These are phyloP conservation scores for Neocloeon triangulifer DNA, from an alignment of 1,140 invertebrate genomes.

Conservation along the genomic window DNA sequence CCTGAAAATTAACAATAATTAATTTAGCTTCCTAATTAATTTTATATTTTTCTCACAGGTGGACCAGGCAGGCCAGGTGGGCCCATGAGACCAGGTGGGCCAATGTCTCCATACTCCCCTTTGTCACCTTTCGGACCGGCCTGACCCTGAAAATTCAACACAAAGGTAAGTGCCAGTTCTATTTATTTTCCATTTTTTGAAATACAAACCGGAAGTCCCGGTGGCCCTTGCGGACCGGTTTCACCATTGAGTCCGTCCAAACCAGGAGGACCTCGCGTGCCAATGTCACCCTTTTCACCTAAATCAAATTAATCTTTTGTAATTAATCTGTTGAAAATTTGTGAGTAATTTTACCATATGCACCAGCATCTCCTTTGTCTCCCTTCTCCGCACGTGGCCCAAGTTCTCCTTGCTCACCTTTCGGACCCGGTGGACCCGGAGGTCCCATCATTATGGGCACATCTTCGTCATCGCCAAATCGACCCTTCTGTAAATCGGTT, in stretches of 20 bases:
- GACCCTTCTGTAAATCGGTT: no score
- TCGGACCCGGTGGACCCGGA: slow-evolving; percentile 21
- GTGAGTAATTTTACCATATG: slow-evolving; percentile 22
- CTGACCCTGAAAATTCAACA: slow-evolving; percentile 29
- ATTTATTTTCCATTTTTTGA: slow-evolving; percentile 4
- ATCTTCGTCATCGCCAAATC: slow-evolving; percentile 21
- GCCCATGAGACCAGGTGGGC: slow-evolving; percentile 64
- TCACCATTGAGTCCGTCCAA: slow-evolving; percentile 33
- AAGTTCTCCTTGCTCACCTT: slow-evolving; percentile 22
- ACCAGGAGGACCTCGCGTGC: slow-evolving; percentile 29
- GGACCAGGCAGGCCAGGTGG: slow-evolving; percentile 66
- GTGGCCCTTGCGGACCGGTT: slow-evolving; percentile 36
- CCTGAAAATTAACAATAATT: slow-evolving; percentile 24
- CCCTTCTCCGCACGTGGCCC: slow-evolving; percentile 21
- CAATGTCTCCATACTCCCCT: slow-evolving; percentile 76
- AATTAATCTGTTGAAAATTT: not conserved
- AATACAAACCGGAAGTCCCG: slow-evolving; percentile 41
- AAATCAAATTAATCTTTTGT: slow-evolving; percentile 9
- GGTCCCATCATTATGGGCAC: slow-evolving; percentile 20
- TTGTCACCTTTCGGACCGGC: slow-evolving; percentile 70
- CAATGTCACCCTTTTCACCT: slow-evolving; percentile 28
- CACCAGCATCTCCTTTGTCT: slow-evolving; percentile 19
- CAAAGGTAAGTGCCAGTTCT: slow-evolving; percentile 7
- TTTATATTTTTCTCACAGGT: slow-evolving; percentile 24
- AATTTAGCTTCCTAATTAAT: slow-evolving; percentile 6